Percentiles rank a stretch among this genome's conserved stretches.
These are phyloP conservation scores for Acrocephalus kingi DNA, from an alignment of 2,113 vertebrate species.

Conservation along the genomic window DNA sequence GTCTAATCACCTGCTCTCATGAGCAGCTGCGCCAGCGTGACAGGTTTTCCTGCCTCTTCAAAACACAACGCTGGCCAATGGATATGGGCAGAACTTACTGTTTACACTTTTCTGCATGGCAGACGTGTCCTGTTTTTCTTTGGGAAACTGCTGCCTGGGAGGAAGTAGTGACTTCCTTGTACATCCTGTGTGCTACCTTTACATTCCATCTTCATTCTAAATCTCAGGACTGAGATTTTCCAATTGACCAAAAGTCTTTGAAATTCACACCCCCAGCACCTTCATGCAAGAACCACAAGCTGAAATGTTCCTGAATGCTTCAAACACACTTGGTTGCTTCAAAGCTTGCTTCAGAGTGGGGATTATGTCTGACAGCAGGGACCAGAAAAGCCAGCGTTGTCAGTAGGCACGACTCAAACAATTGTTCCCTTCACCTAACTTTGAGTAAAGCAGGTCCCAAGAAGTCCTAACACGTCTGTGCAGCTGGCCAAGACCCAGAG, in stretches of 20 bases:
- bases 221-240: background rate
- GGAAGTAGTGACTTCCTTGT: conserved; percentile 1
- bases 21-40: conserved; percentile 11
- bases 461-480: accelerated
- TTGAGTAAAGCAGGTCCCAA: background rate
- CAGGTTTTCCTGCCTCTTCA: conserved; percentile 40
- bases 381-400: background rate
- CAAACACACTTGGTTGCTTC: background rate
- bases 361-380: background rate
- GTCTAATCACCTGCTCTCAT: conserved; percentile 11
- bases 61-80: background rate
- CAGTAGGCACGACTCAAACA: background rate
- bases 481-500: background rate
- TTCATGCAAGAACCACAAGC: background rate
- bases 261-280: background rate
- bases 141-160: background rate
- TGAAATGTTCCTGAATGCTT: background rate
- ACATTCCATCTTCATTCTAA: background rate
- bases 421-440: background rate
- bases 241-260: background rate
- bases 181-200: background rate
- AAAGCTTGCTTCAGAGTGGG: background rate
- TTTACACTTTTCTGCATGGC: background rate
- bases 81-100: background rate
- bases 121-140: conserved; percentile 21